phyloP scores from a whole-genome alignment of 2,888 invertebrate species.

The Antheraea yamamai region DNA sequence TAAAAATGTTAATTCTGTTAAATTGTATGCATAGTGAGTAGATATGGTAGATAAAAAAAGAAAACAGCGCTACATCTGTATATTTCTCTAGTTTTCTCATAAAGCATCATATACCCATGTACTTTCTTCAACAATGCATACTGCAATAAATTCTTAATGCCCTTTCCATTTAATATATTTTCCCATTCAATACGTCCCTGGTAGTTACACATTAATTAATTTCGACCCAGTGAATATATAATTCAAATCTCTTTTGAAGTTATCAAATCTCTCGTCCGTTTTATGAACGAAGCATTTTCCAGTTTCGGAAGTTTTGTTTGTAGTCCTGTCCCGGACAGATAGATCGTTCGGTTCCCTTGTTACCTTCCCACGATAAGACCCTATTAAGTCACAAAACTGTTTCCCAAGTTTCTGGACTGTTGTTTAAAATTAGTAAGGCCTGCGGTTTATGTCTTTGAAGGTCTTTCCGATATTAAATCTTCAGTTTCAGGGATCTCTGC shows the following conservation, averaged over 20 bases:
- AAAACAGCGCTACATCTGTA: too few relatives aligned
- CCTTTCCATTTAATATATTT: neutral
- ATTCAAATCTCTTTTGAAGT: conserved; percentile 31
- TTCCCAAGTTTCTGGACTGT: conserved; percentile 26
- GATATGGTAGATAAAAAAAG: too few relatives aligned
- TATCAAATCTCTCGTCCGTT: conserved; percentile 35
- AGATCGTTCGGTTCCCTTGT: conserved; percentile 16
- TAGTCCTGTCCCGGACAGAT: neutral
- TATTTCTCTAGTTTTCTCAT: too few relatives aligned
- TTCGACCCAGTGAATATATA: conserved; percentile 10
- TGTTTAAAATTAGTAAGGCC: conserved; percentile 26
- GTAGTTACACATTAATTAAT: neutral
- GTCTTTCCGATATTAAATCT: conserved; percentile 15
- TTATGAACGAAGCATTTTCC: conserved; percentile 45
- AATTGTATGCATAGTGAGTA: too few relatives aligned
- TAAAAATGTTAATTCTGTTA: too few relatives aligned
- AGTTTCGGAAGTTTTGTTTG: conserved; percentile 31
- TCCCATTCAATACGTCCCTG: neutral
- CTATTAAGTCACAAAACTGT: conserved; percentile 18
- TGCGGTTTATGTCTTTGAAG: conserved; percentile 17
- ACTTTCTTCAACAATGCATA: neutral
- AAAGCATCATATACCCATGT: too few relatives aligned
- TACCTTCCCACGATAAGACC: conserved; percentile 9
- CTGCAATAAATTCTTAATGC: neutral
- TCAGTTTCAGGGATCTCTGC: neutral